phyloP scores from a whole-genome alignment of 2,888 invertebrate genomes.

The Prosopocoilus inquinatus region DNA sequence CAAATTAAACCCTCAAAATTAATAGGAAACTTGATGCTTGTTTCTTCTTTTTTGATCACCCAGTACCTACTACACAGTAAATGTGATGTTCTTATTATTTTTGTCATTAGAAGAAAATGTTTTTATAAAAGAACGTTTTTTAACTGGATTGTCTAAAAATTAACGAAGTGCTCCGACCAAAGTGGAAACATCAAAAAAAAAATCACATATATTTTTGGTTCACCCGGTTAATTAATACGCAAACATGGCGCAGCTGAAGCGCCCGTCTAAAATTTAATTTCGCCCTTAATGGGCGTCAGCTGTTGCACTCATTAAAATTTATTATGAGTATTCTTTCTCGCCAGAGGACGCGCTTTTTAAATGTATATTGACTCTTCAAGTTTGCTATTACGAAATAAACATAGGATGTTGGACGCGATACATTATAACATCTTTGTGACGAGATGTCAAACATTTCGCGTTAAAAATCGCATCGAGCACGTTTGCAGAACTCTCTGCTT shows the following conservation, averaged over 20 bases:
- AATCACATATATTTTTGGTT: background rate
- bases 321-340: background rate
- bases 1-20: no score
- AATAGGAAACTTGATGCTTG: no score
- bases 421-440: background rate
- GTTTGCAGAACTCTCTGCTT: background rate
- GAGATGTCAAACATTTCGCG: no score
- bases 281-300: background rate
- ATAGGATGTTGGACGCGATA: background rate
- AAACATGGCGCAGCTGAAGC: background rate
- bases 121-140: no score
- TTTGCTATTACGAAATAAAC: background rate
- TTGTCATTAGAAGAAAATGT: no score
- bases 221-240: constrained; percentile 1
- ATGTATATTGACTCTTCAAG: no score
- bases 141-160: no score
- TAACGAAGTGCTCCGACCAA: background rate
- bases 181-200: background rate
- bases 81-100: no score
- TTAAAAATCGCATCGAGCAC: background rate
- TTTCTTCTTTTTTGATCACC: no score
- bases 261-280: background rate
- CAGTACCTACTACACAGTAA: no score
- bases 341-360: no score
- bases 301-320: constrained; percentile 1